Evolutionary conservation across 2,113 vertebrate species (phyloP), one percentile per base, ranked within the genome.

Genomic region (Symphodus melops): DNA sequence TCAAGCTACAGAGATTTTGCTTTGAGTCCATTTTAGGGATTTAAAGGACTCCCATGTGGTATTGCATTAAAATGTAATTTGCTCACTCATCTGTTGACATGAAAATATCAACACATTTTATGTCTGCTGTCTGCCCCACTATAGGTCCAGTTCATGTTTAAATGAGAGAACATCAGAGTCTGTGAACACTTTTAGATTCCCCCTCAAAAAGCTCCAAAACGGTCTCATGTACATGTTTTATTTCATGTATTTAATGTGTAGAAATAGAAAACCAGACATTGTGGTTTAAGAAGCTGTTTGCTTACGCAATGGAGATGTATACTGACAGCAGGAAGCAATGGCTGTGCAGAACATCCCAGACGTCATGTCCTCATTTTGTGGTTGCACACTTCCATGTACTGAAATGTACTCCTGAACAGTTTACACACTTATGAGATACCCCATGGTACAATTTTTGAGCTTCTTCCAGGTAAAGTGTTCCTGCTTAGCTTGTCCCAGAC

Each of bases 201-300:
- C 14, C 44, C 33, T 37, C 70, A 53, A 70, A 28, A 41, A 56
- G 36, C 37, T 39, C 46, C 23, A 46, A 57, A 75, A 54, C 16
- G 54, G 58, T 48, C 3, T 42, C 69, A 59, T 82, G 73, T 68
- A 60, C 62, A 63, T 56, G 28, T 63, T 66, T 44, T 44, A 42
- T 72, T 84, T 82, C 66, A 51, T 76, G 41, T 83, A 62, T 79
- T 80, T 75, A 76, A 66, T 42, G 39, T 71, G 41, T 60, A 62
- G 48, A 63, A 86, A 75, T 82, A 66, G 62, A 82, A 84, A 81
- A 59, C 25, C 82, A 78, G 79, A 77, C 75, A 8, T 46, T 77
- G 79, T 82, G 85, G 84, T 83, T 85, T 84, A 42, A 62, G 48
- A 41, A 75, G 65, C 64, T 36, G 68, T 84, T 80, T 80, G 65